Evolutionary conservation across 1,140 invertebrate genomes (phyloP), one percentile per base, ranked within the genome.

Genomic region (Dreissena polymorpha): DNA sequence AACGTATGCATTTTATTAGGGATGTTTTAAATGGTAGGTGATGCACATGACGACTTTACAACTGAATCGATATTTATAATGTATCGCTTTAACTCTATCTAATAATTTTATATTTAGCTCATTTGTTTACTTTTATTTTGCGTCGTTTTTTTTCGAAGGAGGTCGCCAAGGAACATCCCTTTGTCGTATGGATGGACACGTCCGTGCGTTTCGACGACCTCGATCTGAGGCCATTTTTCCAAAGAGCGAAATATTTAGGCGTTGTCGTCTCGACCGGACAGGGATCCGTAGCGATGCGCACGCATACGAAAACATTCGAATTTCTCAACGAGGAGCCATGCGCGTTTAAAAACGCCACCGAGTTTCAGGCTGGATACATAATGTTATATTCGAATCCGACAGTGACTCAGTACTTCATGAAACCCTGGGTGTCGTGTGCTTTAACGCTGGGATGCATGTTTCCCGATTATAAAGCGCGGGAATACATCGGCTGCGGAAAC

Each of bases 341-440:
- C 51, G n/a, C 70, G 21, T 73, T 73, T 27, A 73, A 50, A 51
- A 50, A 73, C 51, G 53, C 29, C 18, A 53, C 18, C 51, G 70
- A 73, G 49, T 51, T 73, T 49, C 21, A 73, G 13, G 70, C 29
- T 0, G 49, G 25, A 6, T 73, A 16, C 18, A 21, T 55, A n/a
- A 53, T 73, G 14, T 21, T 73, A 23, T 49, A 73, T 53, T 14
- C 14, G n/a, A 55, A 49, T 51, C n/a, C 25, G 53, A 39, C 49
- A 51, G 50, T 53, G 18, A n/a, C n/a, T 12, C 25, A 73, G 53
- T 53, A 73, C 51, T 51, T 73, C 50, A 50, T 73, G 39, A 50
- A 55, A 21, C 70, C 70, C 13, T 73, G 70, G 70, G 70, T 73
- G 27, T 73, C 70, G 8, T 73, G 70, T 53, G 70, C 70, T 21